These are phyloP conservation scores for Pediacus dermestoides DNA, from an alignment of 2,888 invertebrate genomes.

Conservation along the genomic window DNA sequence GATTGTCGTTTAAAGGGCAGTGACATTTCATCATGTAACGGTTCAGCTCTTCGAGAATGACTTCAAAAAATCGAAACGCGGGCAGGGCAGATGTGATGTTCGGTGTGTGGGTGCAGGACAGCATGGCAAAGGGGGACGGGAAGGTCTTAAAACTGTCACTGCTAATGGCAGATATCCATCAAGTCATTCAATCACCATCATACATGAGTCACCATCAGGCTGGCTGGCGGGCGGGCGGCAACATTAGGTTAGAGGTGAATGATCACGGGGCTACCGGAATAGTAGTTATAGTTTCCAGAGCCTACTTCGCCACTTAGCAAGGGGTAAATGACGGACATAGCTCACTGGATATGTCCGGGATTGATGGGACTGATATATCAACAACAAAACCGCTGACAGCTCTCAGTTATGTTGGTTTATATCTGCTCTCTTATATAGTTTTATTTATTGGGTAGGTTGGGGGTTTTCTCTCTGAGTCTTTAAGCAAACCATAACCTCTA, in stretches of 20 bases:
- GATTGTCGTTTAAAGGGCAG: too few relatives aligned
- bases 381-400: too few relatives aligned
- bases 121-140: conserved; percentile 24
- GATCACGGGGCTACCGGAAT: conserved; percentile 23
- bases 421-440: too few relatives aligned
- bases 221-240: conserved; percentile 8
- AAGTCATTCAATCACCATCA: conserved; percentile 50
- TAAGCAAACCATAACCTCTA: too few relatives aligned
- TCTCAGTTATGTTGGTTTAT: too few relatives aligned
- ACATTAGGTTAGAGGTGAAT: conserved; percentile 30
- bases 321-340: conserved; percentile 35
- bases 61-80: conserved; percentile 41
- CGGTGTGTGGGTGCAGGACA: conserved; percentile 29
- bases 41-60: conserved; percentile 22
- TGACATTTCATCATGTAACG: conserved; percentile 22
- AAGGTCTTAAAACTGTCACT: conserved; percentile 51
- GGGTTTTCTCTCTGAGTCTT: too few relatives aligned
- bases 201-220: conserved; percentile 28
- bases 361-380: conserved; percentile 1
- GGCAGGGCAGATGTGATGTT: conserved; percentile 34
- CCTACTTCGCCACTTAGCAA: conserved; percentile 28
- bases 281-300: conserved; percentile 13
- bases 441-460: too few relatives aligned
- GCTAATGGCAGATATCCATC: conserved; percentile 52
- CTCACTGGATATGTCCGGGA: conserved; percentile 17